Evolutionary conservation across 2,797 vertebrate species (phyloP), one percentile per base, ranked within the genome.

Genomic region (Epinephelus awoara): DNA sequence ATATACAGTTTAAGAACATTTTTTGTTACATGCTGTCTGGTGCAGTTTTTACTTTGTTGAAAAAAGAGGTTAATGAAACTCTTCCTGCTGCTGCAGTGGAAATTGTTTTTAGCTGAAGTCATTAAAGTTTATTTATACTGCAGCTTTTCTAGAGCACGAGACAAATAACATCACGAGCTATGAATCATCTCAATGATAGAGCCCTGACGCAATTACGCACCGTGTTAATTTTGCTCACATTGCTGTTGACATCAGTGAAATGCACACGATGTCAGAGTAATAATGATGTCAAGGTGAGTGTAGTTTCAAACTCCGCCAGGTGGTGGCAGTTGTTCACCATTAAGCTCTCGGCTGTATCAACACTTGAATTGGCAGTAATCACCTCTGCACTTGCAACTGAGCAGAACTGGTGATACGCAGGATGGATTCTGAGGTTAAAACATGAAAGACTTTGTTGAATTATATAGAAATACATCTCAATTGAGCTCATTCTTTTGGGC

Each of bases 301-400:
- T 34, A 91, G 34, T 93, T 84, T 52, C 44, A 59, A 7, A 62
- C 12, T 46, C 25, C 15, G 64, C 93, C 95, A 95, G 91, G 59
- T 84, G 95, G 91, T 90, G 95, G 93, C 94, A 94, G 80, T 66
- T 92, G 86, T 80, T 90, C 83, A 92, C 94, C 91, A 90, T 87
- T 80, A 13, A 86, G 85, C 67, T 4, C n/a, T 27, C 14, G 27
- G 12, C 62, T 49, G 50, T 51, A 62, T 59, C 57, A 71, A 72
- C 80, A 52, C 69, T 40, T 27, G 77, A 70, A 65, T 40, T 55
- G 81, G 83, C 81, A 75, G 71, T 77, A 79, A 85, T 86, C 83
- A 88, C 82, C 79, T 62, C 65, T 81, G 86, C 58, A 82, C 71
- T 80, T 72, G 72, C 29, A 80, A 47, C 38, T 27, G 74, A 90